A percentile compares a stretch with the other conserved stretches of the same genome.
Conservation (phyloP, 2,888 invertebrate species). For the Tenthredo mesomela region DNA sequence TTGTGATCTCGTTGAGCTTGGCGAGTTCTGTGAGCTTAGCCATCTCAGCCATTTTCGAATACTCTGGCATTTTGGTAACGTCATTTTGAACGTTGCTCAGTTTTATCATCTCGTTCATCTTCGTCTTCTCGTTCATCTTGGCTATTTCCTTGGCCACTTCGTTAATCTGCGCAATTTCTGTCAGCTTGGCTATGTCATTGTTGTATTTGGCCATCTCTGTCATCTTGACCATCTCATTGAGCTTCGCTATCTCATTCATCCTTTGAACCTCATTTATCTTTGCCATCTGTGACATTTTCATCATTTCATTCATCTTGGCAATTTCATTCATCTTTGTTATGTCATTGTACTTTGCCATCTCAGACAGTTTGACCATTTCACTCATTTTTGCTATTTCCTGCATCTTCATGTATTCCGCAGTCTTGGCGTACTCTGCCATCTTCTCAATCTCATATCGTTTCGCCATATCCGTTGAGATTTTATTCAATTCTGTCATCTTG, state of each 20-base stretch:
- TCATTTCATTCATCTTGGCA: constrained; percentile 72
- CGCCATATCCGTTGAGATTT: constrained; percentile 75
- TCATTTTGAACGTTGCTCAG: constrained; percentile 76
- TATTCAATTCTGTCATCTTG: constrained; percentile 75
- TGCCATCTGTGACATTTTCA: constrained; percentile 74
- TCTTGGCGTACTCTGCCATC: constrained; percentile 76
- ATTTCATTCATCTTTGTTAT: constrained; percentile 74
- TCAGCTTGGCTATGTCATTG: constrained; percentile 72
- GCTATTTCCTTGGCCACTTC: constrained; percentile 77
- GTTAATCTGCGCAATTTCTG: constrained; percentile 74
- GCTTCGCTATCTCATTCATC: constrained; percentile 75
- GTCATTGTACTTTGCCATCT: constrained; percentile 76
- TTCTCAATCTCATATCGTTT: constrained; percentile 76
- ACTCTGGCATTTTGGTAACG: constrained; percentile 74
- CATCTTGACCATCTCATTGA: constrained; percentile 77
- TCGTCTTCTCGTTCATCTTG: constrained; percentile 75
- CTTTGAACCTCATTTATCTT: constrained; percentile 75
- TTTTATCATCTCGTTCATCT: constrained; percentile 76
- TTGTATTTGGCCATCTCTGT: constrained; percentile 76
- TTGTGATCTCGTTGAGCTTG: constrained; percentile 76
- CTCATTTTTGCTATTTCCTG: constrained; percentile 75
- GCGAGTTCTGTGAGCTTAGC: constrained; percentile 75
- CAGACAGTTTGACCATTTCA: constrained; percentile 75
- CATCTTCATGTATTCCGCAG: constrained; percentile 75
- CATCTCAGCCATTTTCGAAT: constrained; percentile 76